These are phyloP conservation scores for Operophtera brumata DNA, from an alignment of 2,888 invertebrate genomes.

Conservation along the genomic window DNA sequence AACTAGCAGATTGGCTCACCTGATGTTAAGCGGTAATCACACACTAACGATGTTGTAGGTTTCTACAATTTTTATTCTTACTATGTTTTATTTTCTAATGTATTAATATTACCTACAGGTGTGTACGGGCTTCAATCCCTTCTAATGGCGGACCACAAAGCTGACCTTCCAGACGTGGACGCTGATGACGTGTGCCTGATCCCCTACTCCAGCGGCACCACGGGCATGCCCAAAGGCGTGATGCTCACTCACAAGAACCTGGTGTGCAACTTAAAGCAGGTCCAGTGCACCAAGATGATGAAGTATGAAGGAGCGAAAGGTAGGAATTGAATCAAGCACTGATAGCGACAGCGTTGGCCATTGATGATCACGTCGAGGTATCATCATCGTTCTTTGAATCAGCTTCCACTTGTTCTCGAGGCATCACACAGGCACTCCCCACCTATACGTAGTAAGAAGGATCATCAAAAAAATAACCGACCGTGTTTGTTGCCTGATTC, in stretches of 20 bases:
- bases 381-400: too few species aligned
- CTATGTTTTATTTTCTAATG: too few species aligned
- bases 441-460: too few species aligned
- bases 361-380: too few species aligned
- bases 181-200: constrained; percentile 78
- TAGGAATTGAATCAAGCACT: constrained; percentile 31
- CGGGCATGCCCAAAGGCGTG: constrained; percentile 91
- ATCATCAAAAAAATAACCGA: too few species aligned
- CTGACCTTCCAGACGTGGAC: constrained; percentile 67
- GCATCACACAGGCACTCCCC: too few species aligned
- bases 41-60: too few species aligned
- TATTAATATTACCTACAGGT: constrained; percentile 47
- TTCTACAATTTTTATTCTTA: too few species aligned
- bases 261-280: constrained; percentile 77
- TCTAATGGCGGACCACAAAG: constrained; percentile 66
- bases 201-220: constrained; percentile 87
- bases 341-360: background rate
- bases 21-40: too few species aligned
- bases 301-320: constrained; percentile 69
- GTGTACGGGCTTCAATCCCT: constrained; percentile 71
- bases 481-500: too few species aligned
- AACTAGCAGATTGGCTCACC: too few species aligned
- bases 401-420: too few species aligned
- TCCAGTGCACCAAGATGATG: constrained; percentile 66
- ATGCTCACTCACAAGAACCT: constrained; percentile 86